Base-by-base conservation (phyloP, 1,140 invertebrate species). In the Brachystomella parvula region DNA sequence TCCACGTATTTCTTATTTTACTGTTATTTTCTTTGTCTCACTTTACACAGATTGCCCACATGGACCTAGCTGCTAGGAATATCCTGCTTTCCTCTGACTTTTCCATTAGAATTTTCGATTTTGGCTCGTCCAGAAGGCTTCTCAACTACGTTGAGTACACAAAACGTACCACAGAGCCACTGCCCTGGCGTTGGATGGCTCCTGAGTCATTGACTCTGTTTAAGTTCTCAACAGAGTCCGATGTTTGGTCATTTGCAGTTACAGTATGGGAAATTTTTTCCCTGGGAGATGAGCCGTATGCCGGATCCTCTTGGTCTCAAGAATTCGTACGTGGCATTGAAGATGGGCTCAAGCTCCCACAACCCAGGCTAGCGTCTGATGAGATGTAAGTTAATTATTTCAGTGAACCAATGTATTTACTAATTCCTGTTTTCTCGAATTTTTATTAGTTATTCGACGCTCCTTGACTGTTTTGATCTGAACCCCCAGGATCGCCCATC, bases 181-280 rank as follows among this genome's bases (percentile, higher is more conserved):
- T 89, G 65, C 87, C 87, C 12, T 85, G 89, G 2, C 74, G 87
- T 32, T 89, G 85, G 85, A 87, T 89, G 87, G 81, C 86, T 1
- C 87, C 87, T 0, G 87, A 89, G 74, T 85, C 84, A 58, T 77
- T 89, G 2, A 19, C 6, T 39, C 6, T 39, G 6, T 19, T 6
- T 39, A 6, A 19, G 6, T 39, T 39, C 19, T 39, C 35, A 9
- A 39, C 35, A 9, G 19, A 39, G 19, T 39, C 35, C 19, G 35
- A 39, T 39, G 35, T 39, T 6, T 39, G 35, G 35, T 39, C 35
- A 39, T 39, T 39, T 19, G 35, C 35, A 9, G 35, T 39, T 19
- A 39, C 35, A 9, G 6, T 39, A 9, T 39, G 35, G 35, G 35
- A 39, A 39, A 39, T 39, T 19, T 39, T 9, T 19, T 39, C 35